Evolutionary conservation across 2,113 vertebrate genomes (phyloP), one percentile per base, ranked within the genome.

Genomic region (Thamnaconus septentrionalis): DNA sequence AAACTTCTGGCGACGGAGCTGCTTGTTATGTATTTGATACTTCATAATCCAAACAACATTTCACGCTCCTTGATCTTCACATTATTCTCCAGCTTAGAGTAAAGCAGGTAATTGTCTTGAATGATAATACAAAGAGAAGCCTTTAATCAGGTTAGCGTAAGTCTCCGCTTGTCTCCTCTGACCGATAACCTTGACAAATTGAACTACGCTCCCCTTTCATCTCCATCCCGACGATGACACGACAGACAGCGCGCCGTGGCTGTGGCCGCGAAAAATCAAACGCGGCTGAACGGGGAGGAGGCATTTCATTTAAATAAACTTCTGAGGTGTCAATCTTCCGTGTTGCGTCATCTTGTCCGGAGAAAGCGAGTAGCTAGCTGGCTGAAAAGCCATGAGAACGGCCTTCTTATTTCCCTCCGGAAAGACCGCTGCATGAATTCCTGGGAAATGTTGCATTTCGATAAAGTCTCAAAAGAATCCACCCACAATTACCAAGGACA

Each of bases 111-210:
- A 49, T 31, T 58, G 69, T 73, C 66, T 77, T 7, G 65, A 70
- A 86, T 82, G 69, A 71, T 57, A 75, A 79, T 8, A 4, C 6
- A 48, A 61, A 59, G 56, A 74, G 64, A 65, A 11, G 8, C 51
- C 59, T 81, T 57, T 81, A 52, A 72, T 83, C 57, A 71, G 69
- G 66, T 53, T 65, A 57, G 45, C 8, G 42, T 76, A 73, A 80
- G 82, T 84, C 64, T 82, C 54, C n/a, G 31, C 66, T 60, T 39
- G 67, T 75, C 64, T 55, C 51, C 43, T 40, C 58, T 78, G 73
- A 83, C 77, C 67, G 76, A 48, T 70, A 64, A 65, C 64, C 53
- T 64, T 41, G n/a, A 68, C 58, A 59, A 65, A 61, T 59, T 18
- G 41, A 60, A 52, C 59, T 42, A 49, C 7, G 48, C 63, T 6